These are phyloP conservation scores for Yponomeuta malinellus DNA, from an alignment of 2,888 invertebrate species.

Conservation along the genomic window DNA sequence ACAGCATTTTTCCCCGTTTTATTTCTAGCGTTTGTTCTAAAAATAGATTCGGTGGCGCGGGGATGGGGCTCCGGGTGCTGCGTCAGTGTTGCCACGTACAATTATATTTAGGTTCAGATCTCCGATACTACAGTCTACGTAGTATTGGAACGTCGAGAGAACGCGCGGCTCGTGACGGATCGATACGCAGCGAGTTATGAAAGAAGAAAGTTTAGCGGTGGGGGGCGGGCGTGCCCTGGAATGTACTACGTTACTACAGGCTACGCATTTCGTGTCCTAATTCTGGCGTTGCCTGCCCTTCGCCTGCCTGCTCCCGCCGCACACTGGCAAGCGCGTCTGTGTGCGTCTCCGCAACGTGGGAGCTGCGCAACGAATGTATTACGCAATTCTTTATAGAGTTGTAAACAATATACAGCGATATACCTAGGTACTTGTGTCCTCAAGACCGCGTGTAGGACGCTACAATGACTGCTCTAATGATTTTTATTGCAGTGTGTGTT, in stretches of 20 bases:
- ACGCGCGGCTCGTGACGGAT: slow-evolving; percentile 65
- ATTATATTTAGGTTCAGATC: slow-evolving; percentile 17
- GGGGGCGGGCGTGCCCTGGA: slow-evolving; percentile 52
- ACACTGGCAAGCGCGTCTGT: slow-evolving; percentile 9
- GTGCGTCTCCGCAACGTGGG: background rate
- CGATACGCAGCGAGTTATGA: slow-evolving; percentile 73
- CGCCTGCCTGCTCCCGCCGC: background rate
- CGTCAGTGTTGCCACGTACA: slow-evolving; percentile 6
- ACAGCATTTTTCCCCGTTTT: slow-evolving; percentile 9
- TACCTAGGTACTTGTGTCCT: background rate
- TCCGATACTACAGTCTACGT: slow-evolving; percentile 9
- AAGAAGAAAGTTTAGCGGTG: slow-evolving; percentile 72
- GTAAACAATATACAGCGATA: background rate
- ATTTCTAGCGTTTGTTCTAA: slow-evolving; percentile 5
- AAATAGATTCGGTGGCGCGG: slow-evolving; percentile 7
- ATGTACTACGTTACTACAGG: slow-evolving; percentile 42
- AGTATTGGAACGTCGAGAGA: slow-evolving; percentile 30
- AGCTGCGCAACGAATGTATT: slow-evolving; percentile 13
- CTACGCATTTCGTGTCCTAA: slow-evolving; percentile 67
- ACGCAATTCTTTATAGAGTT: slow-evolving; percentile 8
- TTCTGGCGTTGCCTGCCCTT: slow-evolving; percentile 35
- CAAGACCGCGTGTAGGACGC: background rate
- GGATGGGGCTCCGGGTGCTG: slow-evolving; percentile 19
- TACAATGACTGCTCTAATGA: background rate
- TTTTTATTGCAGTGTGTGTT: background rate